Evolutionary conservation across 2,797 vertebrate genomes (phyloP).

Genomic region (Mormyrops attenuatus): DNA sequence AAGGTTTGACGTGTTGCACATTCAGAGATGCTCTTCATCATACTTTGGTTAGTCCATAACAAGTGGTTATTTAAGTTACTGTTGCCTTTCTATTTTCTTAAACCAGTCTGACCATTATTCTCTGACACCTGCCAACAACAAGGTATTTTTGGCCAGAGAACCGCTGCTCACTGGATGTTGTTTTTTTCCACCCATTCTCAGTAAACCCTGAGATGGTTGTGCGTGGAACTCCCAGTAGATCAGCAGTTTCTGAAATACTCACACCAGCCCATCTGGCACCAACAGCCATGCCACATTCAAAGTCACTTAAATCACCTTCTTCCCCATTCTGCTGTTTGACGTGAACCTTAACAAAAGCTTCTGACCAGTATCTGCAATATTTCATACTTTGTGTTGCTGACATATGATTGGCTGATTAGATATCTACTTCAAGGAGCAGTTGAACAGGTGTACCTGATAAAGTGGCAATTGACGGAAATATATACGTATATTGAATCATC

Average conservation of each 20-base stretch:
- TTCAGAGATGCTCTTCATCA: neutral
- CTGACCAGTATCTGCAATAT: neutral
- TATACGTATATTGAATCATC: neutral
- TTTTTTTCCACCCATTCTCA: neutral
- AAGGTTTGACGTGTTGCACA: neutral
- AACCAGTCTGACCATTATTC: neutral
- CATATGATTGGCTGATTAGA: neutral
- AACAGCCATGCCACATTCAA: neutral
- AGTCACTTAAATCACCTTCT: neutral
- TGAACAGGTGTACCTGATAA: neutral
- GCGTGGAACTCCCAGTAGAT: neutral
- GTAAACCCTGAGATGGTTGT: neutral
- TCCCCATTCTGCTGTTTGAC: neutral
- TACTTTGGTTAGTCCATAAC: neutral
- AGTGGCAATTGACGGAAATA: neutral
- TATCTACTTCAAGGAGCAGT: neutral
- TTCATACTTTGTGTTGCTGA: neutral
- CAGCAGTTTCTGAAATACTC: neutral
- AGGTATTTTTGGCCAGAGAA: neutral
- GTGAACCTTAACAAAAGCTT: neutral
- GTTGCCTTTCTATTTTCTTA: neutral
- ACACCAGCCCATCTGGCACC: neutral
- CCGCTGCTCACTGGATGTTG: neutral
- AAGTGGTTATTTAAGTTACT: neutral
- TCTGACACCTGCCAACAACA: neutral